Base-by-base conservation (phyloP, 2,113 vertebrate species). In the Silurus asotus region DNA sequence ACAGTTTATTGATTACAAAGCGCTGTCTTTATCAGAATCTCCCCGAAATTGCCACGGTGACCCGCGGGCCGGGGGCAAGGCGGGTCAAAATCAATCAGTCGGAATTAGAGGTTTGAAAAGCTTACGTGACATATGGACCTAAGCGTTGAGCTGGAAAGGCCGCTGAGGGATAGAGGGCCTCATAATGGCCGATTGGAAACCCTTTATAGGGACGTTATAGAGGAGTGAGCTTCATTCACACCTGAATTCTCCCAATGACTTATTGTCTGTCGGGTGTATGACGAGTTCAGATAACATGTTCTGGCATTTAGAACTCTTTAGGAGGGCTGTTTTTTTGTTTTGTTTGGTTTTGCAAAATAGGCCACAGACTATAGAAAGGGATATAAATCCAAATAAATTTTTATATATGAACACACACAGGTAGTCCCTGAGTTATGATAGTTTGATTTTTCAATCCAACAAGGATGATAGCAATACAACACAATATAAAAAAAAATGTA, bases 1-100 rank as follows among this genome's bases (percentile, higher is more conserved):
- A 96, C 93, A 97, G 96, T 97, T 96, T 97, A 97, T 97, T 97
- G 96, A 96, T 95, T 96, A 97, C 96, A 95, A 96, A 85, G 96
- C 96, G 95, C 95, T 94, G 94, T 95, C 95, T 93, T 98, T 98
- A 98, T 98, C 97, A 96, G 95, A 95, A 96, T 93, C 94, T 95
- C 92, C 95, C 94, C 90, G 92, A 96, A 96, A 96, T 97, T 95
- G 96, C 95, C 93, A 94, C 92, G 94, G 94, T 89, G 92, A 96
- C 95, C 94, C 94, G 94, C 94, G 94, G 94, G 96, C 96, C 95
- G 37, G 37, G 2, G 94, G 95, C 94, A 95, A 59, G 70, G 95
- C 96, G 96, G 94, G 95, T 95, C 91, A 96, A 96, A 97, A 97
- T 97, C 96, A 97, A 97, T 97, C 94, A 94, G 96, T 93, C 91